phyloP scores from a whole-genome alignment of 2,888 invertebrate genomes.

The Trissoscelio sp. region DNA sequence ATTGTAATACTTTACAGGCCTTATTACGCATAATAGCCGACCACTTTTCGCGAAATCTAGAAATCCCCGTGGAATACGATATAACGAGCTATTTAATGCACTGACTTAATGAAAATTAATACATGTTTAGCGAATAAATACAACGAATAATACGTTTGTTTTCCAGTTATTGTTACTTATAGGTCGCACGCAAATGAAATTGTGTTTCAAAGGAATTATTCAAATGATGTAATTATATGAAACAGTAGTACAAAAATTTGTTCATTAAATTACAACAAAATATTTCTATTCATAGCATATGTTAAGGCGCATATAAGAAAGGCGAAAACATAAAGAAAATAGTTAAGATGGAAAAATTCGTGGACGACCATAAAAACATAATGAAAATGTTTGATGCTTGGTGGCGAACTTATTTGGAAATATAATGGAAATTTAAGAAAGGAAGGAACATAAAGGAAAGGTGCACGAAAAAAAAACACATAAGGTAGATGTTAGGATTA shows the following conservation, averaged over 20 bases:
- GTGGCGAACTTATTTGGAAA: slow-evolving; percentile 29
- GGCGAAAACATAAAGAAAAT: not conserved
- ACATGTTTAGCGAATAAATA: slow-evolving; percentile 21
- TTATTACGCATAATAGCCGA: slow-evolving; percentile 16
- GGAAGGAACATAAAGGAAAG: not conserved
- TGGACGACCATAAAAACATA: slow-evolving; percentile 8
- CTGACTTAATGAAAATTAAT: slow-evolving; percentile 68
- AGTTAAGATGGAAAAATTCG: slow-evolving; percentile 7
- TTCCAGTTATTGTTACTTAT: slow-evolving; percentile 5
- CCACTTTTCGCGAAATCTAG: slow-evolving; percentile 30
- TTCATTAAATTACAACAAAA: not conserved
- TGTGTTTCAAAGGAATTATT: not conserved
- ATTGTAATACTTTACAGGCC: slow-evolving; percentile 21
- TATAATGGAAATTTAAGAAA: slow-evolving; percentile 22
- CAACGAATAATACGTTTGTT: not conserved
- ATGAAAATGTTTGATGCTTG: slow-evolving; percentile 26
- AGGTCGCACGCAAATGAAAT: not conserved
- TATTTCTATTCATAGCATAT: not conserved
- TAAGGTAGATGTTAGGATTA: slow-evolving; percentile 42
- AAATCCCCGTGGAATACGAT: slow-evolving; percentile 14
- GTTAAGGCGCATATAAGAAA: not conserved
- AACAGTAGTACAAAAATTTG: not conserved
- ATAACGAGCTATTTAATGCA: slow-evolving; percentile 37
- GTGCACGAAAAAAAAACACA: slow-evolving; percentile 14
- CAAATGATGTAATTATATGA: not conserved